Base-by-base conservation (phyloP, 1,140 invertebrate genomes). In the Bombus confusus region DNA sequence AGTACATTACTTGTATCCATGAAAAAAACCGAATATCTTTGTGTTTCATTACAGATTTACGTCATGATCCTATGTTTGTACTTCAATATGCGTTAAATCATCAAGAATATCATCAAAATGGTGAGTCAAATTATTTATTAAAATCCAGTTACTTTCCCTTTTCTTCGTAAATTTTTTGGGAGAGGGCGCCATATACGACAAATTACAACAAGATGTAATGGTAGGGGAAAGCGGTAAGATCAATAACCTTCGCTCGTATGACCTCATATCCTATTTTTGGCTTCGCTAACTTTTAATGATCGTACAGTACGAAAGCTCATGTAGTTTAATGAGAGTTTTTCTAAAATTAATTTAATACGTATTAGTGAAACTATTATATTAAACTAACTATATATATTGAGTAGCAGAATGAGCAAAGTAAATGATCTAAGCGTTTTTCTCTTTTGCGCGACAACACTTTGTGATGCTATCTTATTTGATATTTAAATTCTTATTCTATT, bases 1-100 rank as follows among this genome's bases (percentile, higher is more conserved):
- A 81, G 22, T 68, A 57, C 15, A 72, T 75, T 69, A 34, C 8
- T 66, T 74, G 34, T 57, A 25, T 34, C 37, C 31, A 69, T 64
- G 68, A 75, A 80, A 85, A 75, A 64, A 81, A 81, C 41, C 43
- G 64, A 81, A 78, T 86, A 68, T 93, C 83, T 92, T 84, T 89
- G 88, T 92, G 87, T 92, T 89, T 92, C 71, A 85, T 93, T 92
- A 77, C 91, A 93, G 91, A 91, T 90, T 75, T 74, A 59, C 87
- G 77, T 77, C 85, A 93, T 88, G 90, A 82, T 83, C 72, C 52
- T 83, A 73, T 68, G 73, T 77, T 85, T 84, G 57, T 85, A 68
- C 41, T 41, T 75, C 57, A 73, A 77, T 86, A 90, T 91, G 76
- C 81, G 75, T 41, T 90, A 78, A 88, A 82, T 78, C 85, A 5